Percentiles rank a stretch among this genome's conserved stretches.
Evolutionary conservation across 2,888 invertebrate genomes (phyloP).

Genomic region (Agrochola litura): DNA sequence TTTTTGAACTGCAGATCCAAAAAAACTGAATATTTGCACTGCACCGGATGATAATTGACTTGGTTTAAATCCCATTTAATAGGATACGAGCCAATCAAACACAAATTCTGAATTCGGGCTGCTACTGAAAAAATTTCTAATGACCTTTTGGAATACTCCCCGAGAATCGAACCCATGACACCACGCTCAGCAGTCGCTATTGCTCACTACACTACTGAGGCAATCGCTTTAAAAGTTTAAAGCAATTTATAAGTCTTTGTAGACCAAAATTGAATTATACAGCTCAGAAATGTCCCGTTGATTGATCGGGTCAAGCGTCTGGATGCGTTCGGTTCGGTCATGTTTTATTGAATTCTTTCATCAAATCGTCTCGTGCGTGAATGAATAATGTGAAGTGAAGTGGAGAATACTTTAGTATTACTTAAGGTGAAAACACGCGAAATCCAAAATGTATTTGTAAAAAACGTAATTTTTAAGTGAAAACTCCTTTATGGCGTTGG

Average conservation of each 20-base stretch:
- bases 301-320: slow-evolving; percentile 60
- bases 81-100: neutral
- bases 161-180: neutral
- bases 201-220: neutral
- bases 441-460: neutral
- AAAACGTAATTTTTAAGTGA: neutral
- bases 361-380: slow-evolving; percentile 14
- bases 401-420: neutral
- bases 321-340: slow-evolving; percentile 29
- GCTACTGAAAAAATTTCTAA: neutral
- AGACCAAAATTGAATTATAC: slow-evolving; percentile 49
- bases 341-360: slow-evolving; percentile 43
- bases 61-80: neutral
- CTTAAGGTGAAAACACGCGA: neutral
- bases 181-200: neutral
- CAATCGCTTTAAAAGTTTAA: neutral
- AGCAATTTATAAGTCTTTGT: slow-evolving; percentile 18
- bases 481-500: no score
- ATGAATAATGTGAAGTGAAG: neutral
- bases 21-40: neutral
- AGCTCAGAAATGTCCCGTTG: slow-evolving; percentile 41
- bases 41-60: neutral
- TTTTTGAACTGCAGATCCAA: neutral
- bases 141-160: neutral
- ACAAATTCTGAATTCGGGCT: neutral